A percentile compares a stretch with the other conserved stretches of the same genome.
phyloP scores from a whole-genome alignment of 2,797 vertebrate species.

The Xiphophorus birchmanni region DNA sequence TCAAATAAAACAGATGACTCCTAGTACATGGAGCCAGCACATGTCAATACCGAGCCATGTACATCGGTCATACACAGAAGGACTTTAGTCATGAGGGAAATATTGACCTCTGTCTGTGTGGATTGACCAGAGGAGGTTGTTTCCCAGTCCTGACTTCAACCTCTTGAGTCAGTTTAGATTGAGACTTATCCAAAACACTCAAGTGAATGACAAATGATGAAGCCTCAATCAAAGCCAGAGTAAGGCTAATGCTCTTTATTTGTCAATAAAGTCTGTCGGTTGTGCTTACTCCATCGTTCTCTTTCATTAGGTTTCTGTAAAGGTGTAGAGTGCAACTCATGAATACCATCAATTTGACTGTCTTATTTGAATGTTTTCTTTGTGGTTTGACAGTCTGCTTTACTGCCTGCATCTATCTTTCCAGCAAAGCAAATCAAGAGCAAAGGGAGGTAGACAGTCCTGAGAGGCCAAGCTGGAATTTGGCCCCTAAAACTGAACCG shows the following conservation, averaged over 20 bases:
- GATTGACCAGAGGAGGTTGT: constrained; percentile 25
- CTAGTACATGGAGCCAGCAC: constrained; percentile 43
- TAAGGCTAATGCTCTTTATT: constrained; percentile 26
- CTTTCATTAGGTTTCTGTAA: constrained; percentile 51
- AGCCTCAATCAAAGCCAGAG: constrained; percentile 35
- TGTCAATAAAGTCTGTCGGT: constrained; percentile 44
- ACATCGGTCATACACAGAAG: constrained; percentile 67
- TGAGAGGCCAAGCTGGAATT: constrained; percentile 57
- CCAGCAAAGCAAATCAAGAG: constrained; percentile 62
- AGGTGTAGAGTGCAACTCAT: constrained; percentile 30
- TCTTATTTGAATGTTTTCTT: constrained; percentile 61
- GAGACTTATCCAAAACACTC: constrained; percentile 26
- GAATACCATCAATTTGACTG: constrained; percentile 25
- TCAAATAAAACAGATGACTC: constrained; percentile 59
- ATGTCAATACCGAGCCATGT: constrained; percentile 44
- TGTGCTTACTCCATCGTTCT: constrained; percentile 17
- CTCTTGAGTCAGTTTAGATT: constrained; percentile 29
- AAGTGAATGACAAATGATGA: constrained; percentile 29
- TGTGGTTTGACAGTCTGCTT: constrained; percentile 40
- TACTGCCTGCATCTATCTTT: constrained; percentile 45
- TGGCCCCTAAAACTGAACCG: constrained; percentile 61
- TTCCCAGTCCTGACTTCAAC: constrained; percentile 37
- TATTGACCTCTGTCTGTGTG: constrained; percentile 26
- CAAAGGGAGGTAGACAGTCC: constrained; percentile 52
- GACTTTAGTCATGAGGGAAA: constrained; percentile 43